Conservation (phyloP, 1,140 invertebrate genomes). For the Frieseomelitta varia region DNA sequence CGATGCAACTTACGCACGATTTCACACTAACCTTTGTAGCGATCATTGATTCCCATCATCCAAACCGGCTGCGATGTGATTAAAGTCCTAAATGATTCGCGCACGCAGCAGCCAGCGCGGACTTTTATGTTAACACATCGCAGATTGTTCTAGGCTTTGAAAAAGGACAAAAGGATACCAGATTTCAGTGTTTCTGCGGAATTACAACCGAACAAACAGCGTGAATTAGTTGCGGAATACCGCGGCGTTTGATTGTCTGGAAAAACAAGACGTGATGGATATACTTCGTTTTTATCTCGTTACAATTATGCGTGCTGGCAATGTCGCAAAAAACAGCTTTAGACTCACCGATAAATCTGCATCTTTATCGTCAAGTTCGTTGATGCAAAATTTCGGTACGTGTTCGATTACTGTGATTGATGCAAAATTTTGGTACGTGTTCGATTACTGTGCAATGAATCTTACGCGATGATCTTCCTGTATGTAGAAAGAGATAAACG, state of each 20-base stretch:
- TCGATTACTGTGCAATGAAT: neutral
- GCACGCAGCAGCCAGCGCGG: constrained; percentile 4
- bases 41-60: constrained; percentile 33
- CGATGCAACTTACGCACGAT: neutral
- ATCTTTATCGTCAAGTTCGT: no score
- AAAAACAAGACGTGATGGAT: constrained; percentile 25
- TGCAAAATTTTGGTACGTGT: neutral
- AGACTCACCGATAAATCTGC: no score
- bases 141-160: neutral
- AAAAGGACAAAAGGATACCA: neutral
- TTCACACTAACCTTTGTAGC: neutral
- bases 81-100: constrained; percentile 29
- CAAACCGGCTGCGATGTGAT: constrained; percentile 11
- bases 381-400: no score
- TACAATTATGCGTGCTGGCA: no score
- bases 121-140: constrained; percentile 23
- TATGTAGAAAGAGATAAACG: neutral
- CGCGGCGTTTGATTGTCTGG: neutral
- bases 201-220: no score
- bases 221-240: neutral
- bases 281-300: no score
- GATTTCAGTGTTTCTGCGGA: neutral
- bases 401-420: no score
- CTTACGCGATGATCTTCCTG: neutral
- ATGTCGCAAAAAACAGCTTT: no score